These are phyloP conservation scores for Sebastes diaconus DNA, from an alignment of 2,797 vertebrate species.

Conservation along the genomic window DNA sequence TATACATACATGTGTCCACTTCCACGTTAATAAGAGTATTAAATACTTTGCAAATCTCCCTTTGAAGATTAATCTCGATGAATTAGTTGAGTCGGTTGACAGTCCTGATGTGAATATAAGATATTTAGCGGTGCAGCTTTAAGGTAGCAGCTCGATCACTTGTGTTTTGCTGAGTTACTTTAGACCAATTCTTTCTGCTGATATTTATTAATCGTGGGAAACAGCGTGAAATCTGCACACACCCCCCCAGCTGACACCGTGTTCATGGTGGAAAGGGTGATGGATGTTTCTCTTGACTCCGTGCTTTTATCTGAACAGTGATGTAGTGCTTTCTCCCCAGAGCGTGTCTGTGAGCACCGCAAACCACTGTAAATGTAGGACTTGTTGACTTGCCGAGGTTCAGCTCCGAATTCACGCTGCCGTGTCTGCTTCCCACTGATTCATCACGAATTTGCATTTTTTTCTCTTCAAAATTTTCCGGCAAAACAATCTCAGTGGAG, in stretches of 20 bases:
- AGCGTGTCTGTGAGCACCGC: conserved; percentile 16
- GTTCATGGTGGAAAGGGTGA: conserved; percentile 22
- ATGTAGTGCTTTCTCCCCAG: conserved; percentile 29
- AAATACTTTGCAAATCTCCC: too few species aligned
- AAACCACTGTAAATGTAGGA: conserved; percentile 19
- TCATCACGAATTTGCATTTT: conserved; percentile 58
- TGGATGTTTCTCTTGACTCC: conserved; percentile 47
- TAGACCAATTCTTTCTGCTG: background rate
- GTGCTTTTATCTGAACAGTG: conserved; percentile 25
- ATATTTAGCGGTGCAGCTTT: background rate
- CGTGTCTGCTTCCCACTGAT: conserved; percentile 31
- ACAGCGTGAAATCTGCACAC: background rate
- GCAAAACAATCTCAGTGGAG: conserved; percentile 31
- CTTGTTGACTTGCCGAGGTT: conserved; percentile 44
- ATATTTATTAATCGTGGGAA: background rate
- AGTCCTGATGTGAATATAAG: too few species aligned
- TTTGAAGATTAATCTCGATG: too few species aligned
- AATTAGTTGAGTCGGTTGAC: too few species aligned
- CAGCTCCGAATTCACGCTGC: conserved; percentile 17
- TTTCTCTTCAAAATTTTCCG: conserved; percentile 33
- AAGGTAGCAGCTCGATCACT: background rate
- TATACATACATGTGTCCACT: too few species aligned
- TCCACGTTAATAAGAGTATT: too few species aligned
- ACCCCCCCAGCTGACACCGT: conserved; percentile 16
- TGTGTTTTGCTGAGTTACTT: background rate